Percentiles rank a stretch among this genome's conserved stretches.
phyloP scores from a whole-genome alignment of 2,797 vertebrate species.

The Chelon auratus region DNA sequence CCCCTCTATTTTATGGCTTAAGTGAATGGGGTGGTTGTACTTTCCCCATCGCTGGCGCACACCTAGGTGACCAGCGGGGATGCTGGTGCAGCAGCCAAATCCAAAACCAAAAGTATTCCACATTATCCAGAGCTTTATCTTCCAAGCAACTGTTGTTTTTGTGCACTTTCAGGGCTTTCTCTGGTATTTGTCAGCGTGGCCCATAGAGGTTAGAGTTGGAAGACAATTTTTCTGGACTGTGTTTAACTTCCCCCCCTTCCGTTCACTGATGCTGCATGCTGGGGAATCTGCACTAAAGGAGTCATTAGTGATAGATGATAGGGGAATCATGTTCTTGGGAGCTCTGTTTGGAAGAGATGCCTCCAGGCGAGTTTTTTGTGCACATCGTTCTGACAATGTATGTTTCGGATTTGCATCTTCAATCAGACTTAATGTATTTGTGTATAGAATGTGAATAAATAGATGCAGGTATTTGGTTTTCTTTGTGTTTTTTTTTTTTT shows the following conservation, averaged over 20 bases:
- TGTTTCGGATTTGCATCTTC: conserved; percentile 39
- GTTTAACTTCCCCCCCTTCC: conserved; percentile 2
- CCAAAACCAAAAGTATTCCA: conserved; percentile 29
- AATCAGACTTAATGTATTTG: conserved; percentile 20
- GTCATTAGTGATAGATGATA: conserved; percentile 54
- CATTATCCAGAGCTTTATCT: conserved; percentile 24
- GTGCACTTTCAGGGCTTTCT: conserved; percentile 43
- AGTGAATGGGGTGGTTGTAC: conserved; percentile 66
- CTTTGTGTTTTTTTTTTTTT: conserved; percentile 7
- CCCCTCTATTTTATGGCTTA: conserved; percentile 60
- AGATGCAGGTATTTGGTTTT: conserved; percentile 47
- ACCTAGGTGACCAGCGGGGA: conserved; percentile 22
- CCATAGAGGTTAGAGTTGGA: conserved; percentile 4
- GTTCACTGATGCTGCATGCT: conserved; percentile 31
- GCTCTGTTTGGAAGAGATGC: conserved; percentile 15
- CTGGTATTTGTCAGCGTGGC: conserved; percentile 52
- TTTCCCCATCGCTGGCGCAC: conserved; percentile 31
- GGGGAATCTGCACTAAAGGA: conserved; percentile 41
- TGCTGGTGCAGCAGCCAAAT: conserved; percentile 20
- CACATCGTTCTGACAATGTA: conserved; percentile 3
- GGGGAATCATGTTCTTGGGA: conserved; percentile 11
- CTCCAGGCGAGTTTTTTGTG: neutral
- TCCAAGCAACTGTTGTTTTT: conserved; percentile 38
- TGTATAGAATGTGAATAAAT: conserved; percentile 36
- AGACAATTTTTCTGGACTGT: conserved; percentile 15